Base-by-base conservation (phyloP, 35 echinoderm and acorn worm genomes). In the Holothuria glaberrima region DNA sequence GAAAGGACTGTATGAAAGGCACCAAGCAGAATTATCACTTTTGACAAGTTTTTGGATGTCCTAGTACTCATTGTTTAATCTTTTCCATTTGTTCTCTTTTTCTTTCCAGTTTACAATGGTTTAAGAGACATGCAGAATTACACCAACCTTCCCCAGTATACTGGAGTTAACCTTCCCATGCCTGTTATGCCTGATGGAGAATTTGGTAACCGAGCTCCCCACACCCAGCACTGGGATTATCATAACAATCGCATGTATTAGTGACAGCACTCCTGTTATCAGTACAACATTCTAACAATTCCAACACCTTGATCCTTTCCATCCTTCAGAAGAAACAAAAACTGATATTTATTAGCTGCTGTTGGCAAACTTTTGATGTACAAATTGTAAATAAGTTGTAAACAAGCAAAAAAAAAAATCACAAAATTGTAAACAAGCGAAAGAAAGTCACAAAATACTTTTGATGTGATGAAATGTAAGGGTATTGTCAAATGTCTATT, bases 51-150 rank as follows among this genome's bases (percentile, higher is more conserved):
- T 41, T 41, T 41, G 7, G 2, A 41, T 41, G 36, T 41, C 7
- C 7, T 7, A 41, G 36, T 41, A 41, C 36, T 41, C 7, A 41
- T 4, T 41, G 13, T 9, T 54, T 0, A 54, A 14, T 1, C 66
- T 69, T 69, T 25, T 66, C 28, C 63, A 66, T 33, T 22, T 69
- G 22, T 46, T 2, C 33, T 52, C 19, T 75, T 59, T 84, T 73
- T 35, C 18, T 68, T 18, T n/a, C n/a, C 89, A 99, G 97, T 99
- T 64, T 68, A 99, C 82, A 88, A 88, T 60, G 93, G 97, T 48
- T 33, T 99, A 35, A 86, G 97, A 68, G 91, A 99, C 75, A 82
- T 99, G 33, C 93, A 99, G 65, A 95, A 94, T 75, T 99, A 95
- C 58, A 75, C 90, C 27, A 94, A 99, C 89, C 86, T 99, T 57